A percentile compares a stretch with the other conserved stretches of the same genome.
Conservation (phyloP, 2,113 vertebrate species). For the Cynoglossus semilaevis region DNA sequence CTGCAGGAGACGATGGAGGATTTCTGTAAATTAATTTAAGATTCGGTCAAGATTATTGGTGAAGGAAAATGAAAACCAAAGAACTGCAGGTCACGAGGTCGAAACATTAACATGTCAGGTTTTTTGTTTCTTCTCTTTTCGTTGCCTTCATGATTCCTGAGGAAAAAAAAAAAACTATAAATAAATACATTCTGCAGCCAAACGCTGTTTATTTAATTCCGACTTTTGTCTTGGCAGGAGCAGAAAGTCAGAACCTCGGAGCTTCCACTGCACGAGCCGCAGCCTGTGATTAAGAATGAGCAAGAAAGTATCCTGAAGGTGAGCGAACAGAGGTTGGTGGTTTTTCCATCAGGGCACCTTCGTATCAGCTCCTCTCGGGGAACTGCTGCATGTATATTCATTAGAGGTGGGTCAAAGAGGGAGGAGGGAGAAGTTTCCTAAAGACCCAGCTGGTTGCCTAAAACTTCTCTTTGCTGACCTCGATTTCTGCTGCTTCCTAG, state of each 20-base stretch:
- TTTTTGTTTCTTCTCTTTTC: too few relatives aligned
- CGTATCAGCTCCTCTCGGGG: slow-evolving; percentile 64
- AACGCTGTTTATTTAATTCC: slow-evolving; percentile 39
- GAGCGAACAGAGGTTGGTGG: slow-evolving; percentile 64
- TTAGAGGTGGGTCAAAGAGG: slow-evolving; percentile 55
- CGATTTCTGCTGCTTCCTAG: slow-evolving; percentile 56
- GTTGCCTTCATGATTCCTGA: too few relatives aligned
- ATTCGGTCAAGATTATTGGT: too few relatives aligned
- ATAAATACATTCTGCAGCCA: too few relatives aligned
- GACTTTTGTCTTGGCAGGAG: slow-evolving; percentile 40
- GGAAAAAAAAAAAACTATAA: too few relatives aligned
- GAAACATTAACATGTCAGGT: too few relatives aligned
- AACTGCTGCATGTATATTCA: slow-evolving; percentile 75
- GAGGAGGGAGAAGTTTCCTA: slow-evolving; percentile 53
- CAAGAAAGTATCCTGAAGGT: slow-evolving; percentile 68
- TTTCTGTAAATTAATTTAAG: too few relatives aligned
- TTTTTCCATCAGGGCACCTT: slow-evolving; percentile 76
- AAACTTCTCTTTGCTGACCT: slow-evolving; percentile 74
- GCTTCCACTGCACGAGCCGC: slow-evolving; percentile 38
- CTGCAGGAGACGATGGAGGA: too few relatives aligned
- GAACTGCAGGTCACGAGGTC: too few relatives aligned
- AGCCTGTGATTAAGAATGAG: slow-evolving; percentile 51
- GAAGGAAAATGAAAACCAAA: too few relatives aligned
- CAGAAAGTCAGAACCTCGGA: slow-evolving; percentile 38
- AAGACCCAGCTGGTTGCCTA: slow-evolving; percentile 71